Evolutionary conservation across 1,140 invertebrate species (phyloP).

Genomic region (Tetragonula clypearis): DNA sequence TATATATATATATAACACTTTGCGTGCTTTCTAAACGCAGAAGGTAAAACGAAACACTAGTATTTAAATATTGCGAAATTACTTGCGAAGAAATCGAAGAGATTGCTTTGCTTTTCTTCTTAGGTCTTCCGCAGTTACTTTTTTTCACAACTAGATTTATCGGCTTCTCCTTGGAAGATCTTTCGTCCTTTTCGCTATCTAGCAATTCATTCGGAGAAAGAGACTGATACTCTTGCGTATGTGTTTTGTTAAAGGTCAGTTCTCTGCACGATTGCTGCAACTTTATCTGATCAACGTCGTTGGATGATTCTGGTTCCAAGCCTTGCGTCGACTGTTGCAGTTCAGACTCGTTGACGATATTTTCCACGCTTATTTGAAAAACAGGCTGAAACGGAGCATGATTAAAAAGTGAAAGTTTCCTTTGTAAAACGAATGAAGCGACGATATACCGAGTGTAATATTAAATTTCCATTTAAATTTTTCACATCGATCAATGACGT

Average conservation of each 20-base stretch:
- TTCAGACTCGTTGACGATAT: slow-evolving; percentile 14
- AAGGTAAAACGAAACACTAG: neutral
- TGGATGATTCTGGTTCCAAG: slow-evolving; percentile 9
- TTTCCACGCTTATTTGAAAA: slow-evolving; percentile 66
- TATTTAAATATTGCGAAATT: slow-evolving; percentile 18
- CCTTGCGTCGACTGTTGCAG: slow-evolving; percentile 44
- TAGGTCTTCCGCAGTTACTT: slow-evolving; percentile 63
- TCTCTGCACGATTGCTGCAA: neutral
- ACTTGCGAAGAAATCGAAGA: slow-evolving; percentile 43
- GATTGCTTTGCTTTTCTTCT: slow-evolving; percentile 62
- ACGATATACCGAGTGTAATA: slow-evolving; percentile 51
- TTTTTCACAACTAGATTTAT: neutral
- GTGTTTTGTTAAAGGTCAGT: neutral
- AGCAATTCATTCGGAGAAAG: neutral
- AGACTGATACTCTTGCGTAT: slow-evolving; percentile 1
- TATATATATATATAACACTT: neutral
- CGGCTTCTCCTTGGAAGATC: neutral
- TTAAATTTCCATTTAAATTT: slow-evolving; percentile 52
- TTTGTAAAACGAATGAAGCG: neutral
- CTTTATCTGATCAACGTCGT: slow-evolving; percentile 13
- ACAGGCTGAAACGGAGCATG: slow-evolving; percentile 56
- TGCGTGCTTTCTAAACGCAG: neutral
- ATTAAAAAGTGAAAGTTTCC: neutral
- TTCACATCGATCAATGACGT: slow-evolving; percentile 49
- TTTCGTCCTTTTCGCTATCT: neutral